Evolutionary conservation across 2,888 invertebrate genomes (phyloP), one percentile per base, ranked within the genome.

Genomic region (Lacanobia oleracea): DNA sequence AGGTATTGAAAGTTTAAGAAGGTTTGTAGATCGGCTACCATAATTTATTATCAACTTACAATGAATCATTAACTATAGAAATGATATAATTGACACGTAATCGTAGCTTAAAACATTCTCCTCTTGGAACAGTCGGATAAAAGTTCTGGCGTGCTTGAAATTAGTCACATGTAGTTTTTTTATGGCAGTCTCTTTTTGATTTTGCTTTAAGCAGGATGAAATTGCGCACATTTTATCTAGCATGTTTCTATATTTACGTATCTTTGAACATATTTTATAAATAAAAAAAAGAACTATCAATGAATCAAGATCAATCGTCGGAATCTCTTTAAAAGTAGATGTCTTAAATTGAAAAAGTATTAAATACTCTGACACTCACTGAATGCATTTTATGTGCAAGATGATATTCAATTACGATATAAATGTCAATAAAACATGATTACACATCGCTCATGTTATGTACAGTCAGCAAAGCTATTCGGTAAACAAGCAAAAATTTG

Each of bases 361-460:
- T 70, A 2, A 43, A 40, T 14, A 14, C 16, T 37, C 2, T n/a
- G n/a, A 69, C 27, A 21, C 53, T 45, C 1, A 18, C 18, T 67
- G 18, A 51, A 45, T 67, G 65, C 23, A 51, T 37, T 57, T 45
- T 50, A 54, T 43, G 53, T 60, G 59, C 21, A 54, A 60, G 53
- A 50, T 33, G 18, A 43, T 21, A 67, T 74, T 67, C 9, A 53
- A 57, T 72, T 72, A 64, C 7, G n/a, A 14, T 14, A 18, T 45
- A 67, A 33, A 67, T 67, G 48, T 33, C 53, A 67, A 50, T 54
- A 54, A 48, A 53, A 18, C 21, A 7, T 48, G 16, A 67, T 67
- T 67, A 33, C 59, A 54, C 9, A 21, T 60, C 16, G 16, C 12
- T 59, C 9, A 43, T 67, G 67, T 67, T n/a, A 74, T 21, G 27